phyloP scores from a whole-genome alignment of 2,888 invertebrate species.

The Iphiclides podalirius region DNA sequence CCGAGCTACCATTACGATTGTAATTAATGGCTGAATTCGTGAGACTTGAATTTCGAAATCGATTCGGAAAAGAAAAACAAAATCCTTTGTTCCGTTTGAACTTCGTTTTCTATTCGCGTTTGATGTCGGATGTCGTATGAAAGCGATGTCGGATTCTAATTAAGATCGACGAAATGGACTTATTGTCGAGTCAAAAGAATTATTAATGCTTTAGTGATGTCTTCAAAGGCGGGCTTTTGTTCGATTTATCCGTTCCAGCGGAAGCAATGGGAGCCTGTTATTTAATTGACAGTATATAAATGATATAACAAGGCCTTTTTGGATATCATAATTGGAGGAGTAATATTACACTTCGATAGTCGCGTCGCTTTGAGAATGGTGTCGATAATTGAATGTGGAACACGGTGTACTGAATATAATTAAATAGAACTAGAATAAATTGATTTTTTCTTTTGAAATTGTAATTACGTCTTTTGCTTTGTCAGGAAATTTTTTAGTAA shows the following conservation, averaged over 20 bases:
- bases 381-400: neutral
- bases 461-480: no score
- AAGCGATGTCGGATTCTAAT: slow-evolving; percentile 5
- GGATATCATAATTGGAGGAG: neutral
- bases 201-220: neutral
- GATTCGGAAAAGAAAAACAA: neutral
- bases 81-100: neutral
- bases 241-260: neutral
- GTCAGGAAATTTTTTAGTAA: no score
- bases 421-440: neutral
- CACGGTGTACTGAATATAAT: neutral
- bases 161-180: neutral
- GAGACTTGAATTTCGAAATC: neutral
- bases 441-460: no score
- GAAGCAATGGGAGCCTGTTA: slow-evolving; percentile 3
- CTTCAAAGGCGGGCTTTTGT: slow-evolving; percentile 2
- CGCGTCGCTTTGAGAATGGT: neutral
- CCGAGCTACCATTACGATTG: neutral
- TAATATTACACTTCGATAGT: neutral
- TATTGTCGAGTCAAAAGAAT: slow-evolving; percentile 9
- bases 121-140: no score
- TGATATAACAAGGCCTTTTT: neutral
- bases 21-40: neutral
- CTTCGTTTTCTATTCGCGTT: neutral
- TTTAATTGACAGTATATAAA: neutral